Evolutionary conservation across 2,888 invertebrate species (phyloP), one percentile per base, ranked within the genome.

Genomic region (Hypomecis atomaria): DNA sequence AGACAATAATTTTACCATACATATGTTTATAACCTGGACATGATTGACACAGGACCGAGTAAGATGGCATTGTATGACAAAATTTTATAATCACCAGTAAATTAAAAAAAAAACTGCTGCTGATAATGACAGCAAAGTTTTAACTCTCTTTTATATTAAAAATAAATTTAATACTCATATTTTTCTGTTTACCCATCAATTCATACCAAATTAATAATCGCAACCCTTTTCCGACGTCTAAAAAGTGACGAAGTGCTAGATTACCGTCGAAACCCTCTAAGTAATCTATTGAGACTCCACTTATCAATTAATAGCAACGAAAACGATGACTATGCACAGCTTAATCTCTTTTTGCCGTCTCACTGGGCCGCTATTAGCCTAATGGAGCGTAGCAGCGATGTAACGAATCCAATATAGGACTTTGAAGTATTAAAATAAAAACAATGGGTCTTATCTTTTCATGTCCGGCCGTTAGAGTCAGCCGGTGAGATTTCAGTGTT

Each of bases 271-370:
- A 72, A 70, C 73, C 63, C 74, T 75, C 57, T 42, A 65, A 76
- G 75, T 72, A 79, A 78, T 79, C 78, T 75, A 76, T 79, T 77
- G 76, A 81, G 74, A 78, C 75, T 75, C 76, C 76, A 82, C 82
- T 87, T 84, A 88, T 84, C 83, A 88, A 87, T 88, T 85, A 87
- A 84, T 85, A 83, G 82, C 79, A 78, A 78, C 78, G 80, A 76
- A 84, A 86, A 86, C 79, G 87, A 88, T 88, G 89, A 88, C 84
- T 82, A 81, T 78, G 86, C 87, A 82, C 75, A 73, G 83, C 82
- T 85, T 89, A 88, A 90, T 89, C 87, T 87, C 82, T 81, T 86
- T 87, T 83, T 82, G 85, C 87, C 86, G 83, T 85, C 84, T 89
- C 89, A 89, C 85, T 86, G 87, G 77, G 78, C 81, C 74, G 81